These are phyloP conservation scores for Aythya baeri DNA, from an alignment of 2,113 vertebrate species.

Conservation along the genomic window DNA sequence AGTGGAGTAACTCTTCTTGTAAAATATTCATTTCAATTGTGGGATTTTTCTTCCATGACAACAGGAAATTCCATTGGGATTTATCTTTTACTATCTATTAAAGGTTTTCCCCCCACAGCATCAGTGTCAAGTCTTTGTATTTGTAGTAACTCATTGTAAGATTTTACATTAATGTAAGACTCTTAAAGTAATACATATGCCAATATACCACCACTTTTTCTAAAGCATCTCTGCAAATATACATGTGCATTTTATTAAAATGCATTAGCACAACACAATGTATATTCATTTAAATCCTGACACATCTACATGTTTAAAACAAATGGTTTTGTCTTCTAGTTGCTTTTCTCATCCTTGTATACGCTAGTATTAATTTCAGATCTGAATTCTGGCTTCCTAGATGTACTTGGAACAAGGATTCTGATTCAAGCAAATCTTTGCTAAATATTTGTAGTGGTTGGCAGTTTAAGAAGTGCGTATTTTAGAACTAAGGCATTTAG, in stretches of 20 bases:
- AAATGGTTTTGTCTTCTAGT: background rate
- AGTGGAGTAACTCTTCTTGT: background rate
- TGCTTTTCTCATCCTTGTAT: background rate
- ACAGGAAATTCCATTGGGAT: background rate
- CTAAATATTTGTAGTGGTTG: background rate
- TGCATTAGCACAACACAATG: background rate
- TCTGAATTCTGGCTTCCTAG: background rate
- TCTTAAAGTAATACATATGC: background rate
- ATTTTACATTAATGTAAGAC: background rate
- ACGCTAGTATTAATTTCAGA: background rate
- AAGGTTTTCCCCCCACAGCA: background rate
- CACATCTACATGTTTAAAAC: background rate
- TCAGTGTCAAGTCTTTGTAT: background rate
- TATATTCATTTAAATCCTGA: background rate
- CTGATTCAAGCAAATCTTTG: background rate
- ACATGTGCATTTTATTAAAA: background rate
- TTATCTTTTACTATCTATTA: background rate
- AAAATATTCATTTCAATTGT: background rate
- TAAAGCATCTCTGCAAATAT: background rate
- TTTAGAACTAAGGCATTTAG: background rate
- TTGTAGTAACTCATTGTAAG: background rate
- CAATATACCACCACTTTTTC: background rate
- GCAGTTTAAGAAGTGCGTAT: background rate
- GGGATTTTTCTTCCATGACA: background rate
- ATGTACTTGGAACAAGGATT: background rate